Evolutionary conservation across 2,797 vertebrate genomes (phyloP), one percentile per base, ranked within the genome.

Genomic region (Sebastolobus alascanus): DNA sequence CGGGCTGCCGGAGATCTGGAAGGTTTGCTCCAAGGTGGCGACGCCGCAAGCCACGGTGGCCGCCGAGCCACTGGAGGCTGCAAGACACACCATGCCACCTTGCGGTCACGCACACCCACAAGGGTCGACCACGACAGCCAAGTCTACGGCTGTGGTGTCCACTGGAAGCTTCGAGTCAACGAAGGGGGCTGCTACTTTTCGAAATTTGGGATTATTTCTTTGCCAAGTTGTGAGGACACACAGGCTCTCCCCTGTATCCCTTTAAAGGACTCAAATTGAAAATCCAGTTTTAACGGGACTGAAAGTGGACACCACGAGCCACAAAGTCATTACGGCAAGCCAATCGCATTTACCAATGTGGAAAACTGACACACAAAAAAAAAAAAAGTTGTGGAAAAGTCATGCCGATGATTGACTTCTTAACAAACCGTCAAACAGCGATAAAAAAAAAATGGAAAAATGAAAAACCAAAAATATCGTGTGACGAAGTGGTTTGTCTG

Each of bases 1-100:
- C 83, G 97, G 95, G 88, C 90, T 96, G 95, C 97, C 96, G 93
- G 97, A 91, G 90, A 99, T 97, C 96, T 98, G 97, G 97, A 98
- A 97, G 93, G 96, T 97, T 95, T 98, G 97, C 92, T 97, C 97
- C 82, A 94, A 86, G 94, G 96, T 95, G 95, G 95, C 92, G 95
- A 93, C 94, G 93, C 94, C 94, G 93, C 96, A 94, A 91, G 96
- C 96, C 94, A 96, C 95, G 59, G 96, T 95, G 92, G 96, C 96
- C 93, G 96, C 94, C 90, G 96, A 96, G 95, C 96, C 96, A 88
- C 96, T 92, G 93, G 97, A 93, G 95, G 93, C 97, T 97, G 94
- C 84, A 95, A 95, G 87, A 98, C 95, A 96, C 90, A 95, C 89
- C 93, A 92, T 38, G 87, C 87, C 90, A 93, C 89, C 93, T 89